phyloP scores from a whole-genome alignment of 2,888 invertebrate genomes.

The Nipponacmea schrenckii region DNA sequence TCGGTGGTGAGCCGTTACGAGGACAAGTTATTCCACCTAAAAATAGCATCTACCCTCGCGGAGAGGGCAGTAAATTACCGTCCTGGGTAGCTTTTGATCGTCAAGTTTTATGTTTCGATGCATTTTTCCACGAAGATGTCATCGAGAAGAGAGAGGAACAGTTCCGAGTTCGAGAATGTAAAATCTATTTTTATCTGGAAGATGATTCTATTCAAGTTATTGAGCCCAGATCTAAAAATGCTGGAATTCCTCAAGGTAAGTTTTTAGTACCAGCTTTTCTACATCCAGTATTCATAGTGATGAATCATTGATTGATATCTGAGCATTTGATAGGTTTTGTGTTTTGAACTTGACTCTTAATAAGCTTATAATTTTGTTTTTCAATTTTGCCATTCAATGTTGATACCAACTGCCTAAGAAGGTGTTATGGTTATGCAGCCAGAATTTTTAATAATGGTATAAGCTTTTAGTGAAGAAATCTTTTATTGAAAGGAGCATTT shows the following conservation, averaged over 20 bases:
- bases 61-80: slow-evolving; percentile 80
- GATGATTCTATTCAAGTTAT: slow-evolving; percentile 90
- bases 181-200: slow-evolving; percentile 87
- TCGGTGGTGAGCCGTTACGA: slow-evolving; percentile 72
- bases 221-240: slow-evolving; percentile 84
- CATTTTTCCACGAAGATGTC: slow-evolving; percentile 81
- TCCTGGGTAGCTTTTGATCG: slow-evolving; percentile 90
- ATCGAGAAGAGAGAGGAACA: slow-evolving; percentile 79
- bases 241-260: slow-evolving; percentile 85
- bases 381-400: too few species aligned
- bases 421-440: too few species aligned
- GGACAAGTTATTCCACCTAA: slow-evolving; percentile 71
- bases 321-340: too few species aligned
- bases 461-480: too few species aligned
- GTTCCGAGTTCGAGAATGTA: slow-evolving; percentile 81
- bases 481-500: too few species aligned
- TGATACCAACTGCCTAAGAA: too few species aligned
- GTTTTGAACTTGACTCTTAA: too few species aligned
- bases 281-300: too few species aligned
- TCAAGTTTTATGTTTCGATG: slow-evolving; percentile 82
- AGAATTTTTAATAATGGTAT: too few species aligned
- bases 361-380: too few species aligned
- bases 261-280: too few species aligned
- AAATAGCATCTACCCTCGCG: slow-evolving; percentile 80
- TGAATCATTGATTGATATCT: too few species aligned